Evolutionary conservation across 1,140 invertebrate genomes (phyloP), one percentile per base, ranked within the genome.

Genomic region (Arion vulgaris): DNA sequence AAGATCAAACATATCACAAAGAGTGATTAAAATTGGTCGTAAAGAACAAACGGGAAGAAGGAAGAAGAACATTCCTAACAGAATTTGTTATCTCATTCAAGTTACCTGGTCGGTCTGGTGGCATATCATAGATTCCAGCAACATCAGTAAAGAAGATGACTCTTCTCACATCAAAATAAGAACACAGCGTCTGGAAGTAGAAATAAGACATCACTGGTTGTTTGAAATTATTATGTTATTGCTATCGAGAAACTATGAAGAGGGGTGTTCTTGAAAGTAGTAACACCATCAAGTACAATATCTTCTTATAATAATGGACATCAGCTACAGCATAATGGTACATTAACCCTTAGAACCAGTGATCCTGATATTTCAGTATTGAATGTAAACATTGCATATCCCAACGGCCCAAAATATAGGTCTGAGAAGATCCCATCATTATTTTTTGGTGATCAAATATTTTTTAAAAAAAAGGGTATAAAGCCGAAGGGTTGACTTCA

Each of bases 121-220:
- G 84, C 77, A 81, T 84, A 71, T 87, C 77, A 75, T 81, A 89
- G 32, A 89, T 83, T 19, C 88, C 88, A 38, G 41, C 38, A 17
- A 89, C 88, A 85, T 89, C 87, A 68, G 86, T 84, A 17, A 88
- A 69, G 80, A 88, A 89, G 23, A 89, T 80, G 17, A 88, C 88
- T 71, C 77, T 74, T 38, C 83, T 82, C 15, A 88, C 84, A 34
- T 78, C 38, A 28, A 85, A 82, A 39, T 83, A 49, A 32, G 80
- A 68, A 62, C 84, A 89, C 11, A 88, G 32, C 13, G 80, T 85
- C 88, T 88, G 83, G 28, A 87, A 87, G 69, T 23, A 72, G 53
- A 2, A 53, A 75, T 79, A 36, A 62, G 32, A n/a, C n/a, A n/a
- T n/a, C n/a, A n/a, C 49, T 23, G 53, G 57, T 53, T 2, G 5